These are phyloP conservation scores for Equus quagga DNA, from an alignment of 2,113 vertebrate genomes.

Conservation along the genomic window DNA sequence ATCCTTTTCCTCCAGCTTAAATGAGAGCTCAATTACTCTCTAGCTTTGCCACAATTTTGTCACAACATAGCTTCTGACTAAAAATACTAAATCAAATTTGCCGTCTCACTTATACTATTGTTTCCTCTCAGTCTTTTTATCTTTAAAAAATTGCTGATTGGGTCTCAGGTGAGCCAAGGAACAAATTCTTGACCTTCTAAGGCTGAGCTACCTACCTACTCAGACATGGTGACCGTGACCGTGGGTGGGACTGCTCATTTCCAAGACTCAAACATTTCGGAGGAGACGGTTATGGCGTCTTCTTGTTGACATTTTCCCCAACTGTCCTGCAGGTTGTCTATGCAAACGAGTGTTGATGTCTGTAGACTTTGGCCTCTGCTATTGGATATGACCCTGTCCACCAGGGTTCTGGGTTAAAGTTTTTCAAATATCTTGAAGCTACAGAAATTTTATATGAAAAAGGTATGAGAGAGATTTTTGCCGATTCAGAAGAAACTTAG, in stretches of 20 bases:
- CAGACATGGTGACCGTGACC: rapidly evolving
- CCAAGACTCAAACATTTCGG: neutral
- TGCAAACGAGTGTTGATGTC: neutral
- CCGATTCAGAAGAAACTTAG: neutral
- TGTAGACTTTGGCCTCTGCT: neutral
- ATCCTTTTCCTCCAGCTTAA: neutral
- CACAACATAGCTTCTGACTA: neutral
- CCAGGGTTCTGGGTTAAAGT: neutral
- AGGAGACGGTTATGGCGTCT: rapidly evolving
- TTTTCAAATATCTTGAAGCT: neutral
- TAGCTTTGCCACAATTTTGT: neutral
- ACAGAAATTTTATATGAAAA: neutral
- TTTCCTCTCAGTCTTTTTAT: neutral
- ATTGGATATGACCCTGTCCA: neutral
- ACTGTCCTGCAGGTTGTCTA: neutral
- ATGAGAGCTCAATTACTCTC: neutral
- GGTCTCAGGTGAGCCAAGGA: neutral
- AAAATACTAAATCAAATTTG: neutral
- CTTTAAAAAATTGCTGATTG: neutral
- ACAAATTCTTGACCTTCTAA: neutral
- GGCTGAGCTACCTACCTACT: neutral
- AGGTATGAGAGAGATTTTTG: neutral
- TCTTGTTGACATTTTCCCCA: neutral
- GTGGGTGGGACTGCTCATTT: rapidly evolving
- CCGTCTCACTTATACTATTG: neutral